Base-by-base conservation (phyloP, 2,888 invertebrate species). In the Globia sparganii region DNA sequence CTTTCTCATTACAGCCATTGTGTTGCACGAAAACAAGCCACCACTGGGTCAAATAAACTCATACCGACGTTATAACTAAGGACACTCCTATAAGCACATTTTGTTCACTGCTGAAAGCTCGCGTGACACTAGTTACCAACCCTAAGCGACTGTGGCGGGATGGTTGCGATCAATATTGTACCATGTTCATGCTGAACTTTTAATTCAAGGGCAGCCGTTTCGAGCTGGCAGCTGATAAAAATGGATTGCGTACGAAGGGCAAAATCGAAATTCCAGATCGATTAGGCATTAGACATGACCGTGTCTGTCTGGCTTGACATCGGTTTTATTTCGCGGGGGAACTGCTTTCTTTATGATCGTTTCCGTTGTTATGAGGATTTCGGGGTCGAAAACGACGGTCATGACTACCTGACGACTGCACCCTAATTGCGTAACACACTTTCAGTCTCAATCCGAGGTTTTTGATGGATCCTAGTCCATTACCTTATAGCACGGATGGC, bases 81-180 rank as follows among this genome's bases (percentile, higher is more conserved):
- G 92, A 89, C 93, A 91, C 93, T 91, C 92, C 93, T 91, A 89
- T 83, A 87, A 91, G 91, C 91, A 91, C 90, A 87, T 90, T 81
- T 89, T 87, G 84, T 86, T 87, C 86, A 88, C 90, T 85, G 92
- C 91, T 91, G 91, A 91, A 88, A 90, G 91, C 81, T 95, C 91
- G 95, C 95, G 95, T 95, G 95, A 91, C 94, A 89, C 88, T 88
- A 82, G 89, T 89, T 87, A 91, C 90, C 91, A 88, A 84, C 78
- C 83, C 85, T 53, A 73, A 78, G 81, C 75, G 75, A 86, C 86
- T 77, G 80, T 80, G 72, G 83, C 61, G 80, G 90, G 91, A 91
- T 92, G 88, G 91, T 87, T 83, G 86, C 91, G 94, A 94, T 93
- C 93, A 91, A 94, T 93, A 94, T 86, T 86, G 85, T 88, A 90